phyloP scores from a whole-genome alignment of 2,797 vertebrate species.

The Pteropus rufus region DNA sequence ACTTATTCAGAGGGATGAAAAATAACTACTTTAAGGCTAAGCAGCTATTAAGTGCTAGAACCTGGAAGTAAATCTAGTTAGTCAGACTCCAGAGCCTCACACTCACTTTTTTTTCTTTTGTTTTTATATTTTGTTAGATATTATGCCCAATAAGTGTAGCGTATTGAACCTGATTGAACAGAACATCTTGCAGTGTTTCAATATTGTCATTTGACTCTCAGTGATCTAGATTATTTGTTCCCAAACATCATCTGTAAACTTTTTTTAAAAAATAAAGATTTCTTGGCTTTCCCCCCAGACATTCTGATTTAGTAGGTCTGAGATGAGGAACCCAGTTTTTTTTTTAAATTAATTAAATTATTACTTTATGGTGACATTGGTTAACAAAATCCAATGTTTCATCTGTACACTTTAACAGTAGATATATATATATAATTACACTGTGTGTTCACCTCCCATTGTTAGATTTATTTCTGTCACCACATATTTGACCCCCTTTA shows the following conservation, averaged over 20 bases:
- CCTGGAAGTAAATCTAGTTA: background rate
- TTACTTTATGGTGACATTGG: too few species aligned
- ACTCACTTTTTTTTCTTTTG: background rate
- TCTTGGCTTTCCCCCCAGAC: conserved; percentile 28
- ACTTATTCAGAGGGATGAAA: background rate
- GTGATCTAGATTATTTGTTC: conserved; percentile 6
- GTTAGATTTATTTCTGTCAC: too few species aligned
- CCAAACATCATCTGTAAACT: background rate
- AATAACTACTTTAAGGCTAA: background rate
- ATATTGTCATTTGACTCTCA: background rate
- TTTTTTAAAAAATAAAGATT: background rate
- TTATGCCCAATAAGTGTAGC: background rate
- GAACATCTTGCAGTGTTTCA: background rate
- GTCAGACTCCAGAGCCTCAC: background rate
- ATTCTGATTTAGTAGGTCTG: conserved; percentile 10
- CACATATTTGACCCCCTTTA: too few species aligned
- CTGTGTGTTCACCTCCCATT: too few species aligned
- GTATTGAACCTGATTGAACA: background rate
- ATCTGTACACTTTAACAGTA: too few species aligned
- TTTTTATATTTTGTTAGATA: background rate
- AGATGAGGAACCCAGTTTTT: conserved; percentile 19
- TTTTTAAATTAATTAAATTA: too few species aligned
- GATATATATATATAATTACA: too few species aligned
- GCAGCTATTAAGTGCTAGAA: background rate
- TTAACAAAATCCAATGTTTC: too few species aligned